These are phyloP conservation scores for Sphaerophoria rueppellii DNA, from an alignment of 2,888 invertebrate genomes.

Conservation along the genomic window DNA sequence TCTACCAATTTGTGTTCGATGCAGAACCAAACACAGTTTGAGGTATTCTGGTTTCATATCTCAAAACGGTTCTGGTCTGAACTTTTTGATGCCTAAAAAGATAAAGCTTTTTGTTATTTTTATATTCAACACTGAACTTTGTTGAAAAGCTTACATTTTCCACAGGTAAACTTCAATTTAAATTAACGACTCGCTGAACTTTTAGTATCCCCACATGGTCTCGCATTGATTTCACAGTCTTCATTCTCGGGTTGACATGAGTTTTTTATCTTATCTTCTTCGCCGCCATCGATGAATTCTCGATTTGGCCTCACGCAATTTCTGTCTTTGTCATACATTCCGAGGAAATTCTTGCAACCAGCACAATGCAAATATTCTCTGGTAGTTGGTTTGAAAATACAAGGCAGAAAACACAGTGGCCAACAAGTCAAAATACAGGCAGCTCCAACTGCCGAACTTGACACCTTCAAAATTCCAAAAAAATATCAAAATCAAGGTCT, in stretches of 20 bases:
- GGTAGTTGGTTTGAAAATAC: constrained; percentile 76
- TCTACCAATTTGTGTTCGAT: not conserved
- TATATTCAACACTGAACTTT: constrained; percentile 3
- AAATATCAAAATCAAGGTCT: not conserved
- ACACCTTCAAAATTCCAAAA: not conserved
- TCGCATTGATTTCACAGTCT: not conserved
- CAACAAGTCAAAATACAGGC: constrained; percentile 80
- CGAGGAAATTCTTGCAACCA: constrained; percentile 79
- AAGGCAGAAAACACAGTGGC: constrained; percentile 82
- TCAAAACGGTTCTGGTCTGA: not conserved
- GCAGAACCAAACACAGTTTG: not conserved
- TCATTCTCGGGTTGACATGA: not conserved
- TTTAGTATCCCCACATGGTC: too few species aligned
- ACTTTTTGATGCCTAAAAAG: not conserved
- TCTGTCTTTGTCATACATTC: constrained; percentile 79
- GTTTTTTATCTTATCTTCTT: not conserved
- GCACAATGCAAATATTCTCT: constrained; percentile 79
- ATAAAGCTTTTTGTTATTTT: constrained; percentile 13
- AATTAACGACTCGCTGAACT: too few species aligned
- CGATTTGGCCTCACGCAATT: constrained; percentile 79
- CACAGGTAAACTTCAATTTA: too few species aligned
- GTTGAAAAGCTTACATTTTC: too few species aligned
- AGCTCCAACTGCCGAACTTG: constrained; percentile 76
- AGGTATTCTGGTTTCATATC: not conserved
- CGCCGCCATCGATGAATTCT: constrained; percentile 73